Evolutionary conservation across 2,797 vertebrate genomes (phyloP).

Genomic region (Pangasius mekongensis): DNA sequence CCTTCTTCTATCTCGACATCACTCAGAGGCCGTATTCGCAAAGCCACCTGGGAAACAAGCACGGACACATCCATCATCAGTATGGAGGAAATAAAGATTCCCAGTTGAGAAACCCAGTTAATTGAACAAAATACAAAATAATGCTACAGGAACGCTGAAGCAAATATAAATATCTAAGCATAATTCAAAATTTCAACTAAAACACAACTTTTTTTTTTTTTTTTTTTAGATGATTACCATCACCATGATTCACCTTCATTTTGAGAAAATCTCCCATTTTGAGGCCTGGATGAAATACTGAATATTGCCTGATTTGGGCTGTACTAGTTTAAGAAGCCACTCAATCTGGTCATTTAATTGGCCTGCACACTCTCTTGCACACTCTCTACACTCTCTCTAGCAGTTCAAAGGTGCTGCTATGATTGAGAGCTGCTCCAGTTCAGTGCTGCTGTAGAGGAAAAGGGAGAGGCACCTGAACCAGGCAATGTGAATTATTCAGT

Average conservation of each 20-base stretch:
- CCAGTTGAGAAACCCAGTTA: not conserved
- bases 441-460: constrained; percentile 32
- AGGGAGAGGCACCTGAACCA: constrained; percentile 61
- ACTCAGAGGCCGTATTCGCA: constrained; percentile 88
- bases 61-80: not conserved
- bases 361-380: not conserved
- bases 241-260: not conserved
- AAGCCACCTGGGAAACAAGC: constrained; percentile 79
- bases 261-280: not conserved
- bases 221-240: not conserved
- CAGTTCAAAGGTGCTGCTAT: constrained; percentile 23
- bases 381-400: not conserved
- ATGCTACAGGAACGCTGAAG: no score
- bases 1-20: constrained; percentile 84
- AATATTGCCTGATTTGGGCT: not conserved
- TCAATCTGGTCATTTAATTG: constrained; percentile 1
- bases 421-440: constrained; percentile 9
- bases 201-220: not conserved
- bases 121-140: not conserved
- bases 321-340: not conserved
- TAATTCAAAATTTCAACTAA: not conserved
- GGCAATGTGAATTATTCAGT: constrained; percentile 74
- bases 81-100: not conserved
- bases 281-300: not conserved
- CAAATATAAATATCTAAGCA: not conserved